phyloP scores from a whole-genome alignment of 2,113 vertebrate genomes.

The Pygathrix nemaeus region DNA sequence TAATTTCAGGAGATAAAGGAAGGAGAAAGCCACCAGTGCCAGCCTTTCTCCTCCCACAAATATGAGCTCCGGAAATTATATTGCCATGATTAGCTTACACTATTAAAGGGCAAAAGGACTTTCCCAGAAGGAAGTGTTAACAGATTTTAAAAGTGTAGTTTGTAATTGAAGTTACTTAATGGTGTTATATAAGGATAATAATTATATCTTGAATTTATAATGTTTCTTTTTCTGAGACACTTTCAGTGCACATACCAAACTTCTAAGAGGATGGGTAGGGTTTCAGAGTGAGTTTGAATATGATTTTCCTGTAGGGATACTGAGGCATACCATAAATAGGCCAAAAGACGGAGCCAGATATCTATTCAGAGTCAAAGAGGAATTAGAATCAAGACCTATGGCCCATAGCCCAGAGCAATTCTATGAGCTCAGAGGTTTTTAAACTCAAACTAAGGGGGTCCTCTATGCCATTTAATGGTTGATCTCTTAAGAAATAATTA shows the following conservation, averaged over 20 bases:
- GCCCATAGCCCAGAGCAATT: background rate
- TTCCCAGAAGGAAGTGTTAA: conserved; percentile 62
- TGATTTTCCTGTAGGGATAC: background rate
- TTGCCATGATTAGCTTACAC: conserved; percentile 55
- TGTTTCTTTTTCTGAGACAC: background rate
- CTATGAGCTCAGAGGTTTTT: background rate
- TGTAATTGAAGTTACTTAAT: conserved; percentile 53
- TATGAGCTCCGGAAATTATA: conserved; percentile 58
- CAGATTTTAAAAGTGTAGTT: conserved; percentile 57
- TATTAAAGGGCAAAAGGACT: conserved; percentile 55
- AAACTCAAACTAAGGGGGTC: background rate
- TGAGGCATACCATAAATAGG: background rate
- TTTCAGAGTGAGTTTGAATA: background rate
- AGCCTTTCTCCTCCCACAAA: conserved; percentile 23
- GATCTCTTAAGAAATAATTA: conserved; percentile 34
- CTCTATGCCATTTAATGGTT: conserved; percentile 2
- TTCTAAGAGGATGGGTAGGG: background rate
- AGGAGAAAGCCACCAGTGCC: conserved; percentile 36
- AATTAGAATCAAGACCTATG: conserved; percentile 11
- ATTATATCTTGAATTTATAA: conserved; percentile 46
- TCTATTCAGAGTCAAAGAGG: conserved; percentile 25
- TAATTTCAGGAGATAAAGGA: conserved; percentile 50
- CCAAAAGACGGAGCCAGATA: background rate
- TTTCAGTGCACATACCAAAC: background rate
- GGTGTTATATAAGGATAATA: conserved; percentile 29